Percentiles rank a stretch among this genome's conserved stretches.
phyloP scores from a whole-genome alignment of 2,797 vertebrate species.

The Nannoperca australis region DNA sequence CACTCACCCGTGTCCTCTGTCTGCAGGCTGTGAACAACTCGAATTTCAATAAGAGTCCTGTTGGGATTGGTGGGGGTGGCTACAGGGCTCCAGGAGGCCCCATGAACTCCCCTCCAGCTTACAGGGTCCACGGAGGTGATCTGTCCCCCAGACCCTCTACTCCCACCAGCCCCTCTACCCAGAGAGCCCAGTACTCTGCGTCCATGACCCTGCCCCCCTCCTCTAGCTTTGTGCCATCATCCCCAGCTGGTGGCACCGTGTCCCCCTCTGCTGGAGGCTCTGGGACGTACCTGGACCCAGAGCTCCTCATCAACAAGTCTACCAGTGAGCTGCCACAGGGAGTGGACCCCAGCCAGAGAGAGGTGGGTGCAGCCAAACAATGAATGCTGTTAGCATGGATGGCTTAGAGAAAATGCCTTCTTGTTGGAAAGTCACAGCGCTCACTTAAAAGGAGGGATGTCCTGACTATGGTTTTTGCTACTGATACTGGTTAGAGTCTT shows the following conservation, averaged over 20 bases:
- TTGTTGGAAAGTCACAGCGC: slow-evolving; percentile 1
- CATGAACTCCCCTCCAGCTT: slow-evolving; percentile 43
- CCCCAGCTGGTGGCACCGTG: neutral
- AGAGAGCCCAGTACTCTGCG: neutral
- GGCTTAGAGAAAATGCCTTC: neutral
- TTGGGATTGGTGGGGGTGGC: slow-evolving; percentile 25
- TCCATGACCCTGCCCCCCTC: slow-evolving; percentile 17
- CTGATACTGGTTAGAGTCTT: neutral
- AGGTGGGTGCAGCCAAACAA: slow-evolving; percentile 81
- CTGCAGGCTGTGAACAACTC: slow-evolving; percentile 87
- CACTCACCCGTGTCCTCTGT: neutral
- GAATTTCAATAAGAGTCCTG: slow-evolving; percentile 73
- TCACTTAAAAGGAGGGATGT: neutral
- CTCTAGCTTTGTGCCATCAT: slow-evolving; percentile 21
- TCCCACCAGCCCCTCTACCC: slow-evolving; percentile 40
- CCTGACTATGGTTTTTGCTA: neutral
- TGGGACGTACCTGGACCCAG: slow-evolving; percentile 54
- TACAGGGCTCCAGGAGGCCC: slow-evolving; percentile 81
- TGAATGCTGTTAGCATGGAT: neutral
- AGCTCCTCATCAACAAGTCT: slow-evolving; percentile 82
- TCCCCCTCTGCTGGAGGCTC: slow-evolving; percentile 45
- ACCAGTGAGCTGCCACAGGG: slow-evolving; percentile 86
- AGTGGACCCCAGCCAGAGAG: slow-evolving; percentile 87
- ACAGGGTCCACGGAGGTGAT: slow-evolving; percentile 69
- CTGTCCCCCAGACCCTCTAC: slow-evolving; percentile 39